phyloP scores from a whole-genome alignment of 2,113 vertebrate genomes.

The Clarias gariepinus region DNA sequence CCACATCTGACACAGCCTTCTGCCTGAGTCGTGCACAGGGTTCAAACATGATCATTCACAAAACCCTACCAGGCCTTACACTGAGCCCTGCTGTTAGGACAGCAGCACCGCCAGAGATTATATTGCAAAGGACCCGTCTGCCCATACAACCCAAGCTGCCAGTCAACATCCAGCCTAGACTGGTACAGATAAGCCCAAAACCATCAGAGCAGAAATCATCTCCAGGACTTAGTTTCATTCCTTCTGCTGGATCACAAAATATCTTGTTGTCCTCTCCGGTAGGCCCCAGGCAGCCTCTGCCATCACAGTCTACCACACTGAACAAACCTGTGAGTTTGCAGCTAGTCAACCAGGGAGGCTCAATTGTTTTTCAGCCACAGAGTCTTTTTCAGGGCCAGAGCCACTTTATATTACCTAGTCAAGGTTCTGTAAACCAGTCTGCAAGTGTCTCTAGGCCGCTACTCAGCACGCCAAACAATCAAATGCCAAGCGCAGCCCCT shows the following conservation, averaged over 20 bases:
- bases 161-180: conserved; percentile 76
- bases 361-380: conserved; percentile 78
- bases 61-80: conserved; percentile 64
- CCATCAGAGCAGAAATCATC: conserved; percentile 69
- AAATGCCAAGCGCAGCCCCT: conserved; percentile 56
- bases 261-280: conserved; percentile 68
- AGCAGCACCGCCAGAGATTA: conserved; percentile 59
- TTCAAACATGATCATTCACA: conserved; percentile 74
- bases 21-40: conserved; percentile 71
- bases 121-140: conserved; percentile 68
- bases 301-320: conserved; percentile 57
- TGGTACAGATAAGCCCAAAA: conserved; percentile 79
- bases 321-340: conserved; percentile 74
- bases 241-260: conserved; percentile 67
- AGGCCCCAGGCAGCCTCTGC: conserved; percentile 60
- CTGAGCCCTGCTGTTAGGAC: conserved; percentile 64
- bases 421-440: conserved; percentile 69
- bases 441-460: conserved; percentile 58
- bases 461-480: conserved; percentile 60
- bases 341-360: conserved; percentile 75
- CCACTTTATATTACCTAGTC: conserved; percentile 76
- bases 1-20: conserved; percentile 68
- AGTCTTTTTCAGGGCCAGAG: conserved; percentile 75
- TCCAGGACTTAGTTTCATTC: conserved; percentile 69
- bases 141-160: conserved; percentile 77